Evolutionary conservation across 2,113 vertebrate genomes (phyloP).

Genomic region (Pleuronectes platessa): DNA sequence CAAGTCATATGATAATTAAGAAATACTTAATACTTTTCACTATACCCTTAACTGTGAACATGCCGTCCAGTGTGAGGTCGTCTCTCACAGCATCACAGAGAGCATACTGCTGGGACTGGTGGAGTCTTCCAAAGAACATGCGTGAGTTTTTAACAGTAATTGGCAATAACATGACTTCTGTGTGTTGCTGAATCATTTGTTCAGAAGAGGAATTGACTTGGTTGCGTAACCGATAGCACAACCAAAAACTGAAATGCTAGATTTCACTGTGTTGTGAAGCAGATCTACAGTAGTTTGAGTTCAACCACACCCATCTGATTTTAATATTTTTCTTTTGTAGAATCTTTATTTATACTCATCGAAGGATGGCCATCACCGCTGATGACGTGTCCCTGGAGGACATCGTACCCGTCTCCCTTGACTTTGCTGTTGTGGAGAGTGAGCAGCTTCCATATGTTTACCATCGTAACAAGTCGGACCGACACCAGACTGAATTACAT

Average conservation of each 20-base stretch:
- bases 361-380: constrained; percentile 92
- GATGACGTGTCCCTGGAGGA: constrained; percentile 90
- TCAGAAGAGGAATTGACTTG: neutral
- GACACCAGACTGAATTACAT: too few species aligned
- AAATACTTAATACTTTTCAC: neutral
- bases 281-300: too few species aligned
- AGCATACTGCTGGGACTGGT: constrained; percentile 92
- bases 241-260: neutral
- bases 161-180: neutral
- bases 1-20: neutral
- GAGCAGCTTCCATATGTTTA: constrained; percentile 21
- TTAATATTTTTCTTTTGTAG: constrained; percentile 66
- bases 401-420: constrained; percentile 86
- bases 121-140: constrained; percentile 75
- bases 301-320: too few species aligned
- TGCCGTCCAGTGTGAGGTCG: constrained; percentile 87
- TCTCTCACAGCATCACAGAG: constrained; percentile 77
- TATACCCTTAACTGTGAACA: constrained; percentile 73
- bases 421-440: constrained; percentile 91
- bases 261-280: neutral
- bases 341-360: constrained; percentile 89
- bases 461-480: neutral
- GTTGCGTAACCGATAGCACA: neutral
- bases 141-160: constrained; percentile 79
- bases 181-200: neutral